Base-by-base conservation (phyloP, 2,888 invertebrate genomes). In the Drosophila pseudotakahashii region DNA sequence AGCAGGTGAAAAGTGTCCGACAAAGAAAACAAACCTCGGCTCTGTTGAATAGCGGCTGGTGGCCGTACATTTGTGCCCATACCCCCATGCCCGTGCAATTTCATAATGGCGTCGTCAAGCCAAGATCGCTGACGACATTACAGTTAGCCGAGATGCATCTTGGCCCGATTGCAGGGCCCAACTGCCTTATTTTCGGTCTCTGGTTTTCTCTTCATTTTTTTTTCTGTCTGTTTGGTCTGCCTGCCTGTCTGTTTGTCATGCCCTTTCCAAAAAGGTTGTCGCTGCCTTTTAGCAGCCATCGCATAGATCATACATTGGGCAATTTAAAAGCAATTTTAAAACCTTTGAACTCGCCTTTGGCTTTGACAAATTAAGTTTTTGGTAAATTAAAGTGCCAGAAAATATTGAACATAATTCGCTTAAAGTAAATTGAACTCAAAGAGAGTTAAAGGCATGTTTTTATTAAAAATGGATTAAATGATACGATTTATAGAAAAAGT, bases 51-150 rank as follows among this genome's bases (percentile, higher is more conserved):
- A 16, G 26, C 55, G 19, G 11, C 54, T 37, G 34, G 16, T 14
- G 32, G 13, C 26, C 7, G 26, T 30, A 23, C 30, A 2, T 3
- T 23, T 11, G 45, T 47, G 14, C 23, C 23, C 13, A 7, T 3
- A 7, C 30, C 14, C 14, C 14, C 10, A 7, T 14, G 9, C 48
- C 32, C 16, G 34, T 52, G 74, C 81, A 80, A 80, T 83, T 83
- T 83, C 89, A 83, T 83, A 83, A 83, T 88, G 83, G 84, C 89
- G 73, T 84, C 88, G 81, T 71, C 81, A 81, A 66, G 64, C 59
- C 76, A 76, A 70, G 41, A 59, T 61, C 69, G 77, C 86, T 82
- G 88, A 85, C 82, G 88, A 82, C 86, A 86, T 77, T 79, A 78
- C 81, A 88, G 85, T 88, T 84, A 84, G 68, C 57, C 76, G 61